Conservation (phyloP, 1,140 invertebrate species). For the Hyles euphorbiae region DNA sequence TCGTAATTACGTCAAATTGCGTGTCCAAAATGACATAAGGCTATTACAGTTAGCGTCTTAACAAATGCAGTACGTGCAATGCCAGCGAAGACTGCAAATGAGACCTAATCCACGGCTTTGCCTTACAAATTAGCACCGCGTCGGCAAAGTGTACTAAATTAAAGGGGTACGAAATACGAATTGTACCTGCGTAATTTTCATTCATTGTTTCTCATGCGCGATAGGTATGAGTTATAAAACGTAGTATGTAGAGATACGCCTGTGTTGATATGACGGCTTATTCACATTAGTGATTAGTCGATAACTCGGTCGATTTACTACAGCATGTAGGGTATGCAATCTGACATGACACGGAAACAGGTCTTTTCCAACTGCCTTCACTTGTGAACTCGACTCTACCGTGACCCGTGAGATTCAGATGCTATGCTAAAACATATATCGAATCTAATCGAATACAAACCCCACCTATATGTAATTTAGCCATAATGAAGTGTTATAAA, state of each 20-base stretch:
- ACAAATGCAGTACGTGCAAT: conserved; percentile 33
- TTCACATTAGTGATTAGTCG: too few species aligned
- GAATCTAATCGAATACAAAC: too few species aligned
- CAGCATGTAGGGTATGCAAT: too few species aligned
- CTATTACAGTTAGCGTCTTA: conserved; percentile 45
- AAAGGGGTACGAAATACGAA: conserved; percentile 5
- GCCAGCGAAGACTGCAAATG: conserved; percentile 32
- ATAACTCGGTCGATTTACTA: too few species aligned
- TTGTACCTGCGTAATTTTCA: conserved; percentile 13
- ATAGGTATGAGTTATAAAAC: neutral
- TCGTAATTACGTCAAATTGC: conserved; percentile 63
- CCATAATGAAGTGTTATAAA: too few species aligned
- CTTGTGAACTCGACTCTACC: too few species aligned
- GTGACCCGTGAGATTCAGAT: too few species aligned
- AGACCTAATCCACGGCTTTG: conserved; percentile 8
- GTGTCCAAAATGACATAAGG: conserved; percentile 65
- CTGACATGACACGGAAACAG: too few species aligned
- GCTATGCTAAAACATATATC: too few species aligned
- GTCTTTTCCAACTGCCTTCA: too few species aligned
- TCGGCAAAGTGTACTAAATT: conserved; percentile 11
- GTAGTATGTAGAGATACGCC: neutral
- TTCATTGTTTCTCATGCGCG: conserved; percentile 10
- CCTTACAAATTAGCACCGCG: conserved; percentile 16
- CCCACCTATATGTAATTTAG: too few species aligned
- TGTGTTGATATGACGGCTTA: too few species aligned